These are phyloP conservation scores for Aphis craccivora DNA, from an alignment of 1,140 invertebrate species.

Conservation along the genomic window DNA sequence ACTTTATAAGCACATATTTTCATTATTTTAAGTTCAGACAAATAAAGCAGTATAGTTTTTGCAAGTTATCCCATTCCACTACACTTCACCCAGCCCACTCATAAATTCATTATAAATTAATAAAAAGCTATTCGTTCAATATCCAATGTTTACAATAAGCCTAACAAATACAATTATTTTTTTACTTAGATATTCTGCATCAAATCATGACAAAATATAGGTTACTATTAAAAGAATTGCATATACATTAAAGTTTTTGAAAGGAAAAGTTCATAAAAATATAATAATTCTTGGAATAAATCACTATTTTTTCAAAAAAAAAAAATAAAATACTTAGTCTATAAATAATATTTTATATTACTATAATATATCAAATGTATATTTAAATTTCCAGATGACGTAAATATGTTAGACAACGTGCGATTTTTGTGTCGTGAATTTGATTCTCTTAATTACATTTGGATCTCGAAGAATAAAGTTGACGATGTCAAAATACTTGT, in stretches of 20 bases:
- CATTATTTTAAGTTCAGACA: not conserved
- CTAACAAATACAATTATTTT: not conserved
- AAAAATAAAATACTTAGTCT: too few species aligned
- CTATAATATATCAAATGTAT: not conserved
- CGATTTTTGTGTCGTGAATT: slow-evolving; percentile 33
- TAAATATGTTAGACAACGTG: not conserved
- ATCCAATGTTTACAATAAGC: not conserved
- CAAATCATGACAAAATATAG: not conserved
- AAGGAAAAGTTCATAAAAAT: not conserved
- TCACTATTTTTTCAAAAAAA: too few species aligned
- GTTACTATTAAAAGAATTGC: not conserved
- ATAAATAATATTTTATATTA: not conserved
- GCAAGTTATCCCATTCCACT: not conserved
- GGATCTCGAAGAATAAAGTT: not conserved
- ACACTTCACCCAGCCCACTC: too few species aligned
- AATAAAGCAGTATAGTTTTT: not conserved
- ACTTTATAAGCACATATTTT: not conserved
- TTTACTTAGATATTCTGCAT: not conserved
- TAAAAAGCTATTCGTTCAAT: not conserved
- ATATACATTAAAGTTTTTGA: not conserved
- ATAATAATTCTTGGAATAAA: not conserved
- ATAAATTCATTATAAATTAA: too few species aligned
- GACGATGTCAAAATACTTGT: not conserved
- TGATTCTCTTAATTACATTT: slow-evolving; percentile 23
- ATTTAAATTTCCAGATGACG: not conserved